Percentiles rank a stretch among this genome's conserved stretches.
These are phyloP conservation scores for Sitobion miscanthi DNA, from an alignment of 1,140 invertebrate genomes.

Conservation along the genomic window DNA sequence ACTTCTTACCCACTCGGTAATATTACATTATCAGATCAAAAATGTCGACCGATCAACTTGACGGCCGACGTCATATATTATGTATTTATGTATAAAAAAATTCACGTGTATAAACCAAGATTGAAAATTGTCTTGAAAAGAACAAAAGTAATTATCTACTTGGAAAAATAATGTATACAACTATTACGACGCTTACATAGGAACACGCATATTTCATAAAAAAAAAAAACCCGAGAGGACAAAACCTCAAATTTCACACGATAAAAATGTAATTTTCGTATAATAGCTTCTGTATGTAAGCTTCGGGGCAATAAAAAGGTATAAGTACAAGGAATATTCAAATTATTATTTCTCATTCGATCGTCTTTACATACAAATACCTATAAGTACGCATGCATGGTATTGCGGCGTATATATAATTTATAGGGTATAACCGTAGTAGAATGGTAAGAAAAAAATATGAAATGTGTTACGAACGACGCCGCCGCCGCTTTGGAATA, in stretches of 20 bases:
- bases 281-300: conserved; percentile 35
- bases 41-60: conserved; percentile 5
- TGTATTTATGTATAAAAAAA: not conserved
- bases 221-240: not conserved
- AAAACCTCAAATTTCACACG: conserved; percentile 39
- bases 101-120: not conserved
- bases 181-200: not conserved
- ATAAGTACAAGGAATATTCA: conserved; percentile 29
- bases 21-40: not conserved
- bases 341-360: conserved; percentile 38
- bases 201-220: not conserved
- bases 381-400: not conserved
- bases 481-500: conserved; percentile 38
- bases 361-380: not conserved
- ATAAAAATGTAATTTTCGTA: conserved; percentile 50
- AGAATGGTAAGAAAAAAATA: conserved; percentile 8
- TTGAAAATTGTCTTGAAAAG: conserved; percentile 11
- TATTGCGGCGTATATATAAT: conserved; percentile 41
- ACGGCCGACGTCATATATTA: not conserved
- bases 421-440: conserved; percentile 28
- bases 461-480: conserved; percentile 33
- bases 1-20: not conserved
- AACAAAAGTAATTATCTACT: not conserved
- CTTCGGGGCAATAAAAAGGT: conserved; percentile 27
- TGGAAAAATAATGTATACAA: not conserved